Percentiles rank a stretch among this genome's conserved stretches.
These are phyloP conservation scores for Xenopus petersii DNA, from an alignment of 2,797 vertebrate species.

Conservation along the genomic window DNA sequence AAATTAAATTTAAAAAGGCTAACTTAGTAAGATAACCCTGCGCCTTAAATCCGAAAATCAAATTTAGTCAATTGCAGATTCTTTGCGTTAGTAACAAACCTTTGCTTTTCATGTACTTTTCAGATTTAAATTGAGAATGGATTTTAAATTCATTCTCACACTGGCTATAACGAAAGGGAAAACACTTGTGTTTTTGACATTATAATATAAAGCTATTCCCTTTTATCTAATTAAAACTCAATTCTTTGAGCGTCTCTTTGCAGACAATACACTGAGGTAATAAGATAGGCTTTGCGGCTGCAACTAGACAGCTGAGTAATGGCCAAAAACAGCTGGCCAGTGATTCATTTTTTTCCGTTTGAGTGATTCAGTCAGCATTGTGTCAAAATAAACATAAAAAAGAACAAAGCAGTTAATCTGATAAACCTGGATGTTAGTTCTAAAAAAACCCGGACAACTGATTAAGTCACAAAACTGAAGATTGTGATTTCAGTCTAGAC, in stretches of 20 bases:
- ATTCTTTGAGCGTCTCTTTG: constrained; percentile 52
- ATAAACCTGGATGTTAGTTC: constrained; percentile 64
- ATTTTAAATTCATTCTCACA: too few relatives aligned
- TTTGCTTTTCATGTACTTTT: too few relatives aligned
- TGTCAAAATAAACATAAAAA: constrained; percentile 56
- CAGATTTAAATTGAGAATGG: too few relatives aligned
- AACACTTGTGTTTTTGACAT: constrained; percentile 21
- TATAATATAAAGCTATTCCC: constrained; percentile 43
- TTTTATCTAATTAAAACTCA: constrained; percentile 52
- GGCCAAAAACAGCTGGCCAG: constrained; percentile 65
- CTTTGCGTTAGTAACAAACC: too few relatives aligned
- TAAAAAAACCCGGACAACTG: constrained; percentile 61
- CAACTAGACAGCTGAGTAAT: constrained; percentile 70
- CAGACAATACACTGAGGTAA: constrained; percentile 59
- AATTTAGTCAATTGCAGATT: too few relatives aligned
- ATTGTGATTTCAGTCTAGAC: constrained; percentile 71
- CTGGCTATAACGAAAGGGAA: not conserved
- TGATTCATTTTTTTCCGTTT: constrained; percentile 55
- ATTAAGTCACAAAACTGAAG: constrained; percentile 66
- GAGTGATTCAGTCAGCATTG: constrained; percentile 60
- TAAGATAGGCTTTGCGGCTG: constrained; percentile 61
- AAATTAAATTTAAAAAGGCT: too few relatives aligned
- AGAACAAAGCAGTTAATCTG: constrained; percentile 61
- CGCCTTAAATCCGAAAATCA: too few relatives aligned
- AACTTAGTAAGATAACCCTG: too few relatives aligned